phyloP scores from a whole-genome alignment of 2,797 vertebrate genomes.

The Mormyrops attenuatus region DNA sequence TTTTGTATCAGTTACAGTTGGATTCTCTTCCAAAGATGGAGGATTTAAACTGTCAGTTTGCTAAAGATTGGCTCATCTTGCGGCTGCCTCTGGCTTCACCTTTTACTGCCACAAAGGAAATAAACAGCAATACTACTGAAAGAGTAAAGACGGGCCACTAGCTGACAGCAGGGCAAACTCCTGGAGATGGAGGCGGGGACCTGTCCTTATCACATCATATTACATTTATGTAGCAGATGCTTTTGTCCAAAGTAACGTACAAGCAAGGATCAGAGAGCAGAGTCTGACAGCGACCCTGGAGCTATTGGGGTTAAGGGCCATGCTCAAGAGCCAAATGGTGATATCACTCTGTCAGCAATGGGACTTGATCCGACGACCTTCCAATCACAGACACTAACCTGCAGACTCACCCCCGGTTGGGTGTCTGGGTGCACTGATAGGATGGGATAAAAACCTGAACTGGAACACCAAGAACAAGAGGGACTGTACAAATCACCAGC shows the following conservation, averaged over 20 bases:
- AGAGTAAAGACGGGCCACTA: background rate
- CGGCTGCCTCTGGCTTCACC: background rate
- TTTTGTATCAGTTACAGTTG: background rate
- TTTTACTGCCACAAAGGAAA: background rate
- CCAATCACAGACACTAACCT: background rate
- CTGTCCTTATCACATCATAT: background rate
- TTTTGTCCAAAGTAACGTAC: background rate
- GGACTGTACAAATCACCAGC: background rate
- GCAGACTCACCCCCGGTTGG: background rate
- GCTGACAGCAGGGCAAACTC: background rate
- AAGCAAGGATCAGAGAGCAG: background rate
- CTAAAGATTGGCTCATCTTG: background rate
- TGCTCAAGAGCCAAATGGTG: background rate
- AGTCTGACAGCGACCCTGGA: background rate
- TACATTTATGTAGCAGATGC: background rate
- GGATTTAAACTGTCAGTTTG: conserved; percentile 2
- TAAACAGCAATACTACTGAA: background rate
- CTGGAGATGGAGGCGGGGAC: background rate
- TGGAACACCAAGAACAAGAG: background rate
- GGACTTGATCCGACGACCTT: background rate
- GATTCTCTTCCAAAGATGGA: background rate
- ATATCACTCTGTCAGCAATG: background rate
- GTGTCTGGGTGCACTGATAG: background rate
- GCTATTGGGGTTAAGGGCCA: background rate
- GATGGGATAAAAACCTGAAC: background rate